phyloP scores from a whole-genome alignment of 1,140 invertebrate genomes.

The Eumaeus atala region DNA sequence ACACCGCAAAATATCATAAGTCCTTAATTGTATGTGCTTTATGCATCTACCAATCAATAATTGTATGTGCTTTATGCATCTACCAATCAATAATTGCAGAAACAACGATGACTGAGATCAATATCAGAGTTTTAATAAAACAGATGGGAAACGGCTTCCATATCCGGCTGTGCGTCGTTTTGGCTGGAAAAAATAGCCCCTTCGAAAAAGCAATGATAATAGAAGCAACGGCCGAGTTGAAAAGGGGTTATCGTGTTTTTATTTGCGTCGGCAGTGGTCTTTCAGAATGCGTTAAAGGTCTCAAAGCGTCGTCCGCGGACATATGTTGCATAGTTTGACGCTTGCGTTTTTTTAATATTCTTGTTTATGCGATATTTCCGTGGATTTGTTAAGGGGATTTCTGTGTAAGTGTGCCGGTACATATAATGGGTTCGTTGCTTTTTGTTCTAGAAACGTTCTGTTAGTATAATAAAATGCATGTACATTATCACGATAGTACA shows the following conservation, averaged over 20 bases:
- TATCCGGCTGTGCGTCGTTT: constrained; percentile 56
- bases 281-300: constrained; percentile 51
- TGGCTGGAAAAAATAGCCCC: constrained; percentile 48
- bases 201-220: constrained; percentile 62
- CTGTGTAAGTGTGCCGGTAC: constrained; percentile 9
- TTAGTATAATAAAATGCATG: background rate
- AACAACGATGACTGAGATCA: constrained; percentile 49
- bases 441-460: constrained; percentile 1
- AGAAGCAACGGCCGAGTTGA: constrained; percentile 56
- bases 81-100: constrained; percentile 15
- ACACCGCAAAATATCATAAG: too few relatives aligned
- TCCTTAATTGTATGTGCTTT: background rate
- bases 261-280: constrained; percentile 47
- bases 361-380: constrained; percentile 13
- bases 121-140: constrained; percentile 68
- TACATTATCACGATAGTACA: background rate
- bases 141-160: constrained; percentile 59
- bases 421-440: constrained; percentile 9
- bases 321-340: constrained; percentile 11
- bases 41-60: constrained; percentile 8
- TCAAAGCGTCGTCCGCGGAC: constrained; percentile 3
- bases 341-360: constrained; percentile 13
- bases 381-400: constrained; percentile 14
- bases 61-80: constrained; percentile 9
- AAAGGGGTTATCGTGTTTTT: constrained; percentile 64